Evolutionary conservation across 1,140 invertebrate genomes (phyloP).

Genomic region (Belonocnema kinseyi): DNA sequence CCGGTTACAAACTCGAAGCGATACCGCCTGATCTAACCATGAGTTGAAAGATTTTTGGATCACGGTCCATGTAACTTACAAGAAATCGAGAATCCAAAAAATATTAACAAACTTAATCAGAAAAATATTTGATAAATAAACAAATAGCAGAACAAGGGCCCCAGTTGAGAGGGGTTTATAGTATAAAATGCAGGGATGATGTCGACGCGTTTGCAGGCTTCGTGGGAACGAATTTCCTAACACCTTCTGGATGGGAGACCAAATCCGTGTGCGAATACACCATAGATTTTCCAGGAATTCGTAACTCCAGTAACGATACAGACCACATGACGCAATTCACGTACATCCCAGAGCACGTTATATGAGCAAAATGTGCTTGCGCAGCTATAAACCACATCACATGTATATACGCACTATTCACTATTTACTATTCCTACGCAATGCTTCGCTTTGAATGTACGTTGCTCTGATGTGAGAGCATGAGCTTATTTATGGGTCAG

Average conservation of each 20-base stretch:
- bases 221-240: constrained; percentile 28
- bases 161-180: background rate
- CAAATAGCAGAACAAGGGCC: background rate
- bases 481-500: constrained; percentile 37
- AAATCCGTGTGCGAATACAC: constrained; percentile 16
- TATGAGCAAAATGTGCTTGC: constrained; percentile 37
- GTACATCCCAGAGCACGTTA: constrained; percentile 44
- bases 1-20: too few relatives aligned
- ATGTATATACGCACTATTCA: background rate
- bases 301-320: constrained; percentile 48
- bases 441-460: constrained; percentile 29
- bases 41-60: too few relatives aligned
- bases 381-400: constrained; percentile 45
- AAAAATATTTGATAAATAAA: background rate
- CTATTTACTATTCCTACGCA: background rate
- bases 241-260: constrained; percentile 3
- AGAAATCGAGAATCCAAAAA: too few relatives aligned
- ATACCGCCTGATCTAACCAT: too few relatives aligned
- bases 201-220: constrained; percentile 12
- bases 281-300: constrained; percentile 61
- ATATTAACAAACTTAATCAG: background rate
- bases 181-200: constrained; percentile 21
- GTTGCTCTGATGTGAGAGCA: background rate
- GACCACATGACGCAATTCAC: constrained; percentile 55
- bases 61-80: too few relatives aligned